phyloP scores from a whole-genome alignment of 2,888 invertebrate genomes.

The Oligia fasciuncula region DNA sequence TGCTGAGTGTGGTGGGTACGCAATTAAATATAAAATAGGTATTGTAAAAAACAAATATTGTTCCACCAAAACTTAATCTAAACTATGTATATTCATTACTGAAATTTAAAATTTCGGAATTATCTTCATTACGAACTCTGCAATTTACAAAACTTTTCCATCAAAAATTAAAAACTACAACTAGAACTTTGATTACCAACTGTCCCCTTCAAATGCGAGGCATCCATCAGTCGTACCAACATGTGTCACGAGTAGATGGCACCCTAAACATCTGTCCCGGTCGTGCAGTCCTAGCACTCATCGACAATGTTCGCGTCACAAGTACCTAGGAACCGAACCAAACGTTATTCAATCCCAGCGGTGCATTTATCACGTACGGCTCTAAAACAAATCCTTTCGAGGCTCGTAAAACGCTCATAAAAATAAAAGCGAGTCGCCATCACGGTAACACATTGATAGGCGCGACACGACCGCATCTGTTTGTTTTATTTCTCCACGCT shows the following conservation, averaged over 20 bases:
- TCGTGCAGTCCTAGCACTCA: not conserved
- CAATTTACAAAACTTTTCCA: not conserved
- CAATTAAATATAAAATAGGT: no score
- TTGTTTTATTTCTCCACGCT: slow-evolving; percentile 66
- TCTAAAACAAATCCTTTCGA: slow-evolving; percentile 64
- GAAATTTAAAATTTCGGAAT: not conserved
- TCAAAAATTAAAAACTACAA: slow-evolving; percentile 15
- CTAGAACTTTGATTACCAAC: slow-evolving; percentile 19
- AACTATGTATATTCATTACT: no score
- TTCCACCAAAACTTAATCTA: not conserved
- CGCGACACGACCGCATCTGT: slow-evolving; percentile 63
- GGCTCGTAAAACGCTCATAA: slow-evolving; percentile 65
- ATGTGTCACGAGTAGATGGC: slow-evolving; percentile 16
- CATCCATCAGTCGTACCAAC: slow-evolving; percentile 32
- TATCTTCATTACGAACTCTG: not conserved
- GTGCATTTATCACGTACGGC: slow-evolving; percentile 64
- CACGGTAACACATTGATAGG: slow-evolving; percentile 63
- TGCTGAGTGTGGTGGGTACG: no score
- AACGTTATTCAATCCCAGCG: slow-evolving; percentile 61
- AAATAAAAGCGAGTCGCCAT: slow-evolving; percentile 64
- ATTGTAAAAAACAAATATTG: no score
- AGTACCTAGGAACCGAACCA: slow-evolving; percentile 25
- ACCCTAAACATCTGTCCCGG: slow-evolving; percentile 31
- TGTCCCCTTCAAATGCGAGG: not conserved
- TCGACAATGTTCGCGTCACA: slow-evolving; percentile 29